Evolutionary conservation across 2,888 invertebrate species (phyloP).

Genomic region (Drosophila vallismaia): DNA sequence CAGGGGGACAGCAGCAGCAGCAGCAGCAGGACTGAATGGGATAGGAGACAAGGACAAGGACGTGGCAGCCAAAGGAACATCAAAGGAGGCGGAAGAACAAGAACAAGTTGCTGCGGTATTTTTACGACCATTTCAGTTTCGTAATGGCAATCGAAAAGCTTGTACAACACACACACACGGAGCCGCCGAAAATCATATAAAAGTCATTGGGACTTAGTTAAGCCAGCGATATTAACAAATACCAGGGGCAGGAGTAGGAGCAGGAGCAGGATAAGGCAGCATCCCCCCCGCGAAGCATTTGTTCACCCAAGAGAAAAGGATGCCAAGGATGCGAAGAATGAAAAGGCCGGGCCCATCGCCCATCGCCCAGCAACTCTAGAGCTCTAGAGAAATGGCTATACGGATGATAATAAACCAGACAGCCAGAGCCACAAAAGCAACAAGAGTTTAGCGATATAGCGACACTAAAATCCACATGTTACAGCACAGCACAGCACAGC

Average conservation of each 20-base stretch:
- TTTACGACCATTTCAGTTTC: constrained; percentile 55
- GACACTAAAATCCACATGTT: constrained; percentile 70
- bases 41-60: constrained; percentile 21
- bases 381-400: constrained; percentile 36
- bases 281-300: constrained; percentile 15
- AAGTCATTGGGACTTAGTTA: constrained; percentile 78
- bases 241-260: constrained; percentile 42
- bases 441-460: constrained; percentile 30
- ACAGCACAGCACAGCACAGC: constrained; percentile 14
- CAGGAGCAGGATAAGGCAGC: constrained; percentile 29
- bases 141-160: constrained; percentile 53
- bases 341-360: neutral
- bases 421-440: constrained; percentile 23
- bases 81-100: constrained; percentile 34
- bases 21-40: neutral
- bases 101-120: constrained; percentile 53
- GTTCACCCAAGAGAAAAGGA: constrained; percentile 16
- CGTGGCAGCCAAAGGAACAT: constrained; percentile 48
- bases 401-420: constrained; percentile 51
- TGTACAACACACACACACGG: constrained; percentile 28
- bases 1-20: neutral
- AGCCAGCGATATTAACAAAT: constrained; percentile 77
- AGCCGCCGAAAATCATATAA: constrained; percentile 68
- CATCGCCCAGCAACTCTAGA: too few species aligned
- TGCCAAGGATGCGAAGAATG: constrained; percentile 16